Evolutionary conservation across 2,113 vertebrate species (phyloP).

Genomic region (Anhinga rufa): DNA sequence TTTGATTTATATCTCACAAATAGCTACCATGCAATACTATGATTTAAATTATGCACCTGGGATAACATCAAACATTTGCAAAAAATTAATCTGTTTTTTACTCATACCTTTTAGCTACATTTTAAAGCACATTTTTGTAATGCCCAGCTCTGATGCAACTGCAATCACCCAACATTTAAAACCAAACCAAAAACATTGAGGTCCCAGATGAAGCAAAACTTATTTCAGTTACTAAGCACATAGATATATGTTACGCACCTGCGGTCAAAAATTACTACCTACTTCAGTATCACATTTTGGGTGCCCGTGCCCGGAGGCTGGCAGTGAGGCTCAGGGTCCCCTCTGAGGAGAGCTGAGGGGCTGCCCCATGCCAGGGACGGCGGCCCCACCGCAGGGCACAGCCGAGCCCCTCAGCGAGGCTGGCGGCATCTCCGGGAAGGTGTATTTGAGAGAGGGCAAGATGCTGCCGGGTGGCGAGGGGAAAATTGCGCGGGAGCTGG

Average conservation of each 20-base stretch:
- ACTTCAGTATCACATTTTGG: not conserved
- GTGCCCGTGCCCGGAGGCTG: fast-evolving
- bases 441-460: not conserved
- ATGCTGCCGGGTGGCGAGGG: fast-evolving
- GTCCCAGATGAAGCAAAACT: not conserved
- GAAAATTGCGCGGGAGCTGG: too few species aligned
- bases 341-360: not conserved
- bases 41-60: not conserved
- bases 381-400: not conserved
- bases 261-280: not conserved
- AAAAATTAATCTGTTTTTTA: not conserved
- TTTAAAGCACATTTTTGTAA: not conserved
- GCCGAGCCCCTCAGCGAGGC: not conserved
- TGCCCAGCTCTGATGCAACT: not conserved
- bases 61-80: not conserved
- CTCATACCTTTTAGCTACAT: not conserved
- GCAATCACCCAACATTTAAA: not conserved
- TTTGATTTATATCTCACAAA: not conserved
- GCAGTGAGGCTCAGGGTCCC: fast-evolving
- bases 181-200: not conserved
- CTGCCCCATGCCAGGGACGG: fast-evolving
- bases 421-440: not conserved
- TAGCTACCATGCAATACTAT: not conserved
- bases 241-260: not conserved
- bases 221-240: not conserved